Evolutionary conservation across 2,113 vertebrate species (phyloP).

Genomic region (Athene noctua): DNA sequence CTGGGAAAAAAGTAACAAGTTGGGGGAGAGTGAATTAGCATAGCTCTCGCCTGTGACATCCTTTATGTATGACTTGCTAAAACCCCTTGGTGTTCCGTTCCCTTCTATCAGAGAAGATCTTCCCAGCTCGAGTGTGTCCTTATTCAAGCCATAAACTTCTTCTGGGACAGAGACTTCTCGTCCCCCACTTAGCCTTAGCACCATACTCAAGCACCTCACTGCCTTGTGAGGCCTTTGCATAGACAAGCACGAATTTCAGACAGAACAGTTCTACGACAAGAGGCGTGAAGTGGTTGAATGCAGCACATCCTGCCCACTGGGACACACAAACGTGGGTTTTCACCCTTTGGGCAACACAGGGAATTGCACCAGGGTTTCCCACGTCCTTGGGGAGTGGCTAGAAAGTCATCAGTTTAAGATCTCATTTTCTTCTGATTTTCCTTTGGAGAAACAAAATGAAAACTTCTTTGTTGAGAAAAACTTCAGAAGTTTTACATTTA

Average conservation of each 20-base stretch:
- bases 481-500: background rate
- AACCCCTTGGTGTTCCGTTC: background rate
- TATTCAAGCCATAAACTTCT: background rate
- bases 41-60: background rate
- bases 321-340: background rate
- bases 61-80: background rate
- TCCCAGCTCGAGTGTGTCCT: background rate
- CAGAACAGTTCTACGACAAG: background rate
- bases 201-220: background rate
- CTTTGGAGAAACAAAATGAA: background rate
- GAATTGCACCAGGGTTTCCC: background rate
- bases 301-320: background rate
- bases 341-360: background rate
- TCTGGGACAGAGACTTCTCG: background rate
- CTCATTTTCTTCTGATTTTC: background rate
- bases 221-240: background rate
- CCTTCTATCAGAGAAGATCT: background rate
- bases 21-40: background rate
- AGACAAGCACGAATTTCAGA: background rate
- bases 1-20: background rate
- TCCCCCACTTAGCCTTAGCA: background rate
- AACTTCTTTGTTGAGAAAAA: background rate
- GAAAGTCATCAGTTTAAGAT: background rate
- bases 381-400: background rate
- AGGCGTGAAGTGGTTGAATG: background rate